Evolutionary conservation across 2,888 invertebrate species (phyloP).

Genomic region (Erebia epiphron): DNA sequence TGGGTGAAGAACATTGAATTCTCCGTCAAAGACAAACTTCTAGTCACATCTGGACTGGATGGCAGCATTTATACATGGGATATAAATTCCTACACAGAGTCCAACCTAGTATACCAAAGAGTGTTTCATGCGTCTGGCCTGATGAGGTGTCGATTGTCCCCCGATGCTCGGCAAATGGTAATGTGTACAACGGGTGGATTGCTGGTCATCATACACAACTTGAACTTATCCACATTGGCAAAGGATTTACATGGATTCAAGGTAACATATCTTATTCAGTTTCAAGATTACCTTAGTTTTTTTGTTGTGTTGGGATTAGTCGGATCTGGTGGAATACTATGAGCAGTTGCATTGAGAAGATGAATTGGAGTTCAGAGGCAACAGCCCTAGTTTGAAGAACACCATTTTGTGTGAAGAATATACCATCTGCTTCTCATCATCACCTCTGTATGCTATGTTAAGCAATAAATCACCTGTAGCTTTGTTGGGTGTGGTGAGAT

Average conservation of each 20-base stretch:
- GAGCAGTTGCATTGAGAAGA: no score
- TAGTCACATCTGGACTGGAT: constrained; percentile 96
- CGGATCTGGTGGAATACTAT: no score
- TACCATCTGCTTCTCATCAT: no score
- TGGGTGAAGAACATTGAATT: constrained; percentile 99
- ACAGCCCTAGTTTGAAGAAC: no score
- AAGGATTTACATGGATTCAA: constrained; percentile 93
- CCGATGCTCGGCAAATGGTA: constrained; percentile 93
- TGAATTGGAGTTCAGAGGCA: no score
- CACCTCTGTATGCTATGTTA: no score
- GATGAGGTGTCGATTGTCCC: constrained; percentile 94
- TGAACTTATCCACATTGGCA: constrained; percentile 90
- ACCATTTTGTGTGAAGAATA: no score
- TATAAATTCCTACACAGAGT: constrained; percentile 92
- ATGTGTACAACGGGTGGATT: constrained; percentile 96
- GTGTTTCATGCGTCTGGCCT: constrained; percentile 93
- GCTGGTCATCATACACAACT: constrained; percentile 93
- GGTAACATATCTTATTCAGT: constrained; percentile 69
- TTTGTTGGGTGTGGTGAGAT: no score
- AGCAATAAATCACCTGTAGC: no score
- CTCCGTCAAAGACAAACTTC: constrained; percentile 90
- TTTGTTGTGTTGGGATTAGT: no score
- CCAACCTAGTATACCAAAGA: constrained; percentile 89
- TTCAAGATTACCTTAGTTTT: no score
- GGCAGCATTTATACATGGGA: constrained; percentile 98